Conservation (phyloP, 37 sponge, comb jelly and placozoan species). For the Eunapius fragilis region DNA sequence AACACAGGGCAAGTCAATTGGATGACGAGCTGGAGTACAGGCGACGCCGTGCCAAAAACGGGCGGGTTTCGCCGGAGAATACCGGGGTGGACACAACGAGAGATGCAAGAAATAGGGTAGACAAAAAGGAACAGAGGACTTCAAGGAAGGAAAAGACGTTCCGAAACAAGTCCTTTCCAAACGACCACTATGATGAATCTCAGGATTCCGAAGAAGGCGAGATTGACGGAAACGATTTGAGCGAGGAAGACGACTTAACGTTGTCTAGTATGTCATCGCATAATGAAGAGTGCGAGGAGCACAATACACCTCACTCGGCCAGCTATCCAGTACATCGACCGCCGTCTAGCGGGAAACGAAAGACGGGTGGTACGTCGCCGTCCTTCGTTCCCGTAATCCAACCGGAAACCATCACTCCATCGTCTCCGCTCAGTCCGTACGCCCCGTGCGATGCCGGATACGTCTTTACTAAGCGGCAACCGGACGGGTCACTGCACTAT, state of each 20-base stretch:
- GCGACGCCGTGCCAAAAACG: background rate
- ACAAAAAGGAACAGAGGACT: background rate
- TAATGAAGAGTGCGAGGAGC: background rate
- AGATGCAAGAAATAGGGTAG: no score
- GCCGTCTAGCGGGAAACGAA: background rate
- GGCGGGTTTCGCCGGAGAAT: background rate
- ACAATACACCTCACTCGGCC: background rate
- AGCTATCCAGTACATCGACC: background rate
- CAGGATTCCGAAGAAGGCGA: background rate
- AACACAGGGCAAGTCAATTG: background rate
- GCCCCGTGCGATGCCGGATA: slow-evolving; percentile 3
- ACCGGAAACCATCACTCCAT: background rate
- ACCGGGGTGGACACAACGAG: no score
- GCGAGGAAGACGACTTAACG: background rate
- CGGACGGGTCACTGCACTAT: slow-evolving; percentile 53
- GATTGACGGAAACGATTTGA: background rate
- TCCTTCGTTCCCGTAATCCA: background rate
- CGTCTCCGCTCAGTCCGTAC: background rate
- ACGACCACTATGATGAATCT: background rate
- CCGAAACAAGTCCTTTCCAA: background rate
- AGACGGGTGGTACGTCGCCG: background rate
- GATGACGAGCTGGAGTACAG: background rate
- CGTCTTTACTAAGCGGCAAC: slow-evolving; percentile 28
- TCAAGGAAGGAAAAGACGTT: slow-evolving; percentile 1
- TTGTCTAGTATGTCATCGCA: background rate